phyloP scores from a whole-genome alignment of 2,888 invertebrate genomes.

The Hemithea aestivaria region DNA sequence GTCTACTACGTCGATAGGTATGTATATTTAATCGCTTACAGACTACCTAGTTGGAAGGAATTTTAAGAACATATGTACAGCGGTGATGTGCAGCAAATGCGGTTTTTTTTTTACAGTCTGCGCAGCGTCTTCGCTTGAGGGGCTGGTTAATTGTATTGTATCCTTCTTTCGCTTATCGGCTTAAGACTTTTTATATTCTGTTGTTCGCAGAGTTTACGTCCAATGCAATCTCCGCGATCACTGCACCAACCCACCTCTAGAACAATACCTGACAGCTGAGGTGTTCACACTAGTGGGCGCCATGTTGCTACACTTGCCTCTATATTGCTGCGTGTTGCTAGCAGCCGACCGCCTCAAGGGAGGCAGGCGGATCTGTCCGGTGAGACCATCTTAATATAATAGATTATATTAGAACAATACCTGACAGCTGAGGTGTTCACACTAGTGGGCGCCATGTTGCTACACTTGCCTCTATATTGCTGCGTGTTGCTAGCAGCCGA shows the following conservation, averaged over 20 bases:
- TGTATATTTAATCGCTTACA: conserved; percentile 13
- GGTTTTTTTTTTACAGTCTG: too few species aligned
- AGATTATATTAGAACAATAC: conserved; percentile 75
- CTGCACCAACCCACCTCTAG: conserved; percentile 82
- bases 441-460: conserved; percentile 81
- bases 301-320: conserved; percentile 83
- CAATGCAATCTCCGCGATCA: conserved; percentile 84
- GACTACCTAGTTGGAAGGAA: too few species aligned
- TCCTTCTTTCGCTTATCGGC: too few species aligned
- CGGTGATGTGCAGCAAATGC: too few species aligned
- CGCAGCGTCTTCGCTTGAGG: too few species aligned
- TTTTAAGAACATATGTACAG: too few species aligned
- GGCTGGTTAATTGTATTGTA: too few species aligned
- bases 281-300: conserved; percentile 83
- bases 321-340: conserved; percentile 82
- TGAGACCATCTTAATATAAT: conserved; percentile 31
- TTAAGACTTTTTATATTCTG: too few species aligned
- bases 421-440: conserved; percentile 85
- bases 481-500: conserved; percentile 82
- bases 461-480: conserved; percentile 85
- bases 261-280: conserved; percentile 85
- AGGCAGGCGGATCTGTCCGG: conserved; percentile 67
- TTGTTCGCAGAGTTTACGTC: conserved; percentile 79
- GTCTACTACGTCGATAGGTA: conserved; percentile 87
- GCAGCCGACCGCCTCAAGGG: conserved; percentile 84